These are phyloP conservation scores for Petaurus breviceps DNA, from an alignment of 2,113 vertebrate genomes.

Conservation along the genomic window DNA sequence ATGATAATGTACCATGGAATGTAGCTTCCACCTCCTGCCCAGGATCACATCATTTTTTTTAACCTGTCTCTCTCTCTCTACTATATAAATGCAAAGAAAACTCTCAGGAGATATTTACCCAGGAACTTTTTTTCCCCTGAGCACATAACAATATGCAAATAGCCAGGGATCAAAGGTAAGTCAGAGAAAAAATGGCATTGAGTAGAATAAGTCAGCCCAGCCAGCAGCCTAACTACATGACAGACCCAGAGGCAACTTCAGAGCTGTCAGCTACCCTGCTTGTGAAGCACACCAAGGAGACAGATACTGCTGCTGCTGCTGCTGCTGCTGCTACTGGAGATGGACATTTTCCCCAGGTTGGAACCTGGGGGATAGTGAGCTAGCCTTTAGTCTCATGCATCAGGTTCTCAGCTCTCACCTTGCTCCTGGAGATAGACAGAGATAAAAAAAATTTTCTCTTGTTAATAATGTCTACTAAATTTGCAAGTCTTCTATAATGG, in stretches of 20 bases:
- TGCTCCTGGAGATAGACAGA: neutral
- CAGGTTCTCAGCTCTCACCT: neutral
- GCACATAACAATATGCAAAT: conserved; percentile 75
- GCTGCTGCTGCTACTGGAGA: conserved; percentile 60
- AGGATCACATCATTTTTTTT: neutral
- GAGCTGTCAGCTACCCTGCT: conserved; percentile 73
- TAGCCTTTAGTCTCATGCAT: conserved; percentile 19
- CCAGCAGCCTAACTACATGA: conserved; percentile 53
- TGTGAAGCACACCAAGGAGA: conserved; percentile 46
- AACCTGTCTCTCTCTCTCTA: too few relatives aligned
- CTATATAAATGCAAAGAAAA: conserved; percentile 24
- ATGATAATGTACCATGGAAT: neutral
- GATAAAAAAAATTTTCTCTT: conserved; percentile 43
- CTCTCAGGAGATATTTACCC: conserved; percentile 24
- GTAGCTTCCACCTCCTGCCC: neutral
- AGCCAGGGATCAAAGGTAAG: conserved; percentile 79
- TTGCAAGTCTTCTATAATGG: conserved; percentile 35
- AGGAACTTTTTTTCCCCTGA: conserved; percentile 23
- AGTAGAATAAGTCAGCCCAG: conserved; percentile 68
- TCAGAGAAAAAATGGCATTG: conserved; percentile 72
- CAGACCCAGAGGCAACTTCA: conserved; percentile 66
- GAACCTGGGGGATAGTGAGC: conserved; percentile 47
- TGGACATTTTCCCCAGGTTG: conserved; percentile 53
- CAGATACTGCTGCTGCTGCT: conserved; percentile 48
- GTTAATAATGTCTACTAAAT: conserved; percentile 59